Conservation (phyloP, 1,140 invertebrate species). For the Nasonia giraulti region DNA sequence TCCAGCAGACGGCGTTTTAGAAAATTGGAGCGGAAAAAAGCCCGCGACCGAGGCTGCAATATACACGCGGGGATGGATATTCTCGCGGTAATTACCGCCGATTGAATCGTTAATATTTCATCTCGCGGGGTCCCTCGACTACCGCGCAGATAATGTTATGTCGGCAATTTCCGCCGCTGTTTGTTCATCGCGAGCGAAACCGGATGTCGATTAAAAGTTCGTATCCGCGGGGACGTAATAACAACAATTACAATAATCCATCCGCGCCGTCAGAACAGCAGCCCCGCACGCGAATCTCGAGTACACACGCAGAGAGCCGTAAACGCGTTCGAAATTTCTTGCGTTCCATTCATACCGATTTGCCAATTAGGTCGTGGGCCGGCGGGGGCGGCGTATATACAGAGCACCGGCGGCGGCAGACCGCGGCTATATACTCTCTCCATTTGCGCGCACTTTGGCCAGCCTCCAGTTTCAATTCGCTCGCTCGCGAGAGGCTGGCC, state of each 20-base stretch:
- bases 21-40: slow-evolving; percentile 18
- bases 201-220: neutral
- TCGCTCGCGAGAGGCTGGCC: neutral
- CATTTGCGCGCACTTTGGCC: slow-evolving; percentile 34
- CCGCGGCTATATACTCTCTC: slow-evolving; percentile 41
- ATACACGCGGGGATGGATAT: neutral
- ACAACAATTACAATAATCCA: no score
- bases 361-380: slow-evolving; percentile 54
- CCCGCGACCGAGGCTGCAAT: no score
- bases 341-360: slow-evolving; percentile 57
- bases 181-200: neutral
- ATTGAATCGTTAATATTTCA: slow-evolving; percentile 33
- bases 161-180: no score
- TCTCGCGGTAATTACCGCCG: neutral
- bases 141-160: no score
- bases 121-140: neutral
- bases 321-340: slow-evolving; percentile 57
- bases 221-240: no score
- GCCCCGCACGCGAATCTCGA: neutral
- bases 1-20: neutral
- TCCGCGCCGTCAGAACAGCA: no score
- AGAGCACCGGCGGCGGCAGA: slow-evolving; percentile 9
- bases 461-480: slow-evolving; percentile 33
- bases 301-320: neutral
- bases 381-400: neutral